phyloP scores from a whole-genome alignment of 2,888 invertebrate species.

The Perizoma flavofasciatum region DNA sequence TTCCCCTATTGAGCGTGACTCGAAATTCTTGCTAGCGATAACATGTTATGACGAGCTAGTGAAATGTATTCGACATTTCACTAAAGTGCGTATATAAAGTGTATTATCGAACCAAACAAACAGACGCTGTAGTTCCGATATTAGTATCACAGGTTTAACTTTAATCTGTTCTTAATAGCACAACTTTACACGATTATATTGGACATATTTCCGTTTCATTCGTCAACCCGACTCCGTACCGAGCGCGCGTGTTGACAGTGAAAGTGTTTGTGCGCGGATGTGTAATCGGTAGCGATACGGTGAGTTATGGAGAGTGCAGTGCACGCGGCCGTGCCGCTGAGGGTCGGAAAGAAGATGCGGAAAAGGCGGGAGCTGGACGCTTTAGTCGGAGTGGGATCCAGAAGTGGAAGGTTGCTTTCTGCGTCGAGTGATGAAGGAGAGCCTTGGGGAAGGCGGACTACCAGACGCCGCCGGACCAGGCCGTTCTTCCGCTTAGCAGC shows the following conservation, averaged over 20 bases:
- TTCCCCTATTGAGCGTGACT: constrained; percentile 1
- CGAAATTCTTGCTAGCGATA: constrained; percentile 30
- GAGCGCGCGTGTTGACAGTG: constrained; percentile 56
- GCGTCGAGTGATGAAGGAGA: constrained; percentile 84
- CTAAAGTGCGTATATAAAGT: constrained; percentile 6
- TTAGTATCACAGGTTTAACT: constrained; percentile 32
- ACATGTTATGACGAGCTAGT: constrained; percentile 14
- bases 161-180: constrained; percentile 41
- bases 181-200: constrained; percentile 38
- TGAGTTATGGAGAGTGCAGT: constrained; percentile 78
- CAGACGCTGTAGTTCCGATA: constrained; percentile 32
- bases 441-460: constrained; percentile 76
- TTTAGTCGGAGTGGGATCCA: constrained; percentile 80
- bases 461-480: constrained; percentile 70
- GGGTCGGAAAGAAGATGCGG: constrained; percentile 89
- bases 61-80: no score
- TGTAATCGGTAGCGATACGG: constrained; percentile 65
- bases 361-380: constrained; percentile 91
- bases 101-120: constrained; percentile 29
- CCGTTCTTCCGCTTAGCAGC: constrained; percentile 85
- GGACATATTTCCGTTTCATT: constrained; percentile 49
- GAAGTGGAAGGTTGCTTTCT: constrained; percentile 84
- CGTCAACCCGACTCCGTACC: constrained; percentile 50
- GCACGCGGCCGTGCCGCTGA: constrained; percentile 86
- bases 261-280: constrained; percentile 65